Evolutionary conservation across 2,888 invertebrate species (phyloP), one percentile per base, ranked within the genome.

Genomic region (Chrysotoxum bicinctum): DNA sequence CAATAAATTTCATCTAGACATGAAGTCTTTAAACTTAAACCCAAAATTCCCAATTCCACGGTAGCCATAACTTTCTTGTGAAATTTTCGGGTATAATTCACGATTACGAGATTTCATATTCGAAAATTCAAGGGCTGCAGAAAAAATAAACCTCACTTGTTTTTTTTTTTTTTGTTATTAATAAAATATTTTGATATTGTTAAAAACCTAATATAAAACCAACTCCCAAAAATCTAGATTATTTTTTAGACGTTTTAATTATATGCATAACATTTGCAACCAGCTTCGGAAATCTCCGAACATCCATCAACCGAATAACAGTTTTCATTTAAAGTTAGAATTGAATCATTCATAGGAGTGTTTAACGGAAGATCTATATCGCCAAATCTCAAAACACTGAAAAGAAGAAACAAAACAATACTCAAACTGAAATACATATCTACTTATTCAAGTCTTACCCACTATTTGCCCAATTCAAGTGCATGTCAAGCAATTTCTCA

Each of bases 231-330:
- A 37, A 12, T 23, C 2, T 21, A n/a, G 3, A n/a, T n/a, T 26
- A 14, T 8, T 50, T 23, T 23, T 23, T 14, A 23, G 5, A 23
- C 6, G 4, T 19, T n/a, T 30, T 43, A 48, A 16, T 64, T n/a
- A 23, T 66, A 75, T 16, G n/a, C 5, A 75, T 58, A 26, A 40
- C 69, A 77, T 43, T 3, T 43, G 14, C 77, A 77, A 12, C 21
- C 52, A 12, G 37, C 1, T 1, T 40, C 16, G 7, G 9, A 19
- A 2, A 37, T 23, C 6, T 62, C 35, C 14, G 26, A 7, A 23
- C 64, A 72, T 1, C 58, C 64, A 66, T 77, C 64, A 8, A 79
- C 23, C 40, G 78, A 78, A 58, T 35, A 79, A 19, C 78, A 79
- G 16, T 72, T 58, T 73, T 79, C 78, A 32, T 72, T 79, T 8